Base-by-base conservation (phyloP, 1,140 invertebrate genomes). In the Nomia melanderi region DNA sequence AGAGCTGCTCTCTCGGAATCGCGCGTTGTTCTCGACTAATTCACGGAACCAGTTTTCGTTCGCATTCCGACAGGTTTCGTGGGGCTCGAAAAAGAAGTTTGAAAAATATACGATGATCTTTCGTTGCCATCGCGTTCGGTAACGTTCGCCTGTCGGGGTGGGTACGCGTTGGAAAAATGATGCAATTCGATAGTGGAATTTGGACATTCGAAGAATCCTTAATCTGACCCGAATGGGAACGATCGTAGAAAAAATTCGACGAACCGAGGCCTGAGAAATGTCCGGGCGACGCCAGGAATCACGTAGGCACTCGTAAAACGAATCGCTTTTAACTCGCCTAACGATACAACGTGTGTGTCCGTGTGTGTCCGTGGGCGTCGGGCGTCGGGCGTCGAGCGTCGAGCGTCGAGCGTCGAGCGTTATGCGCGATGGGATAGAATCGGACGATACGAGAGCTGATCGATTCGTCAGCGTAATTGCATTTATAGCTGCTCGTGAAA, bases 251-350 rank as follows among this genome's bases (percentile, higher is more conserved):
- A 64, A 69, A n/a, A n/a, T 77, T 77, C 75, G 39, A 17, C 14
- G 74, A 62, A 77, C 14, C 20, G 9, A 20, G 27, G 7, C 11
- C 20, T 4, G n/a, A 44, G 14, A 62, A 54, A 62, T 29, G n/a
- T 60, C 71, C 56, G 53, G 27, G 14, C 57, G 23, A 31, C 63
- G 57, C 27, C 14, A 14, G n/a, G 17, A 33, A 63, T 72, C 75
- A 77, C 75, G 75, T 72, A 77, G 67, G 23, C 75, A 36, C 11
- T 27, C 25, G 25, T 29, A 39, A 17, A 3, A 6, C 27, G 33
- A 66, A 70, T 44, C 56, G 23, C 54, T 67, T 76, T 76, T 70
- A 76, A 70, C 74, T 62, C 27, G 12, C 14, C 8, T 27, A 11
- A 50, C 27, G 36, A 62, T 44, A n/a, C 27, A 39, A 39, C 14